Evolutionary conservation across 2,797 vertebrate genomes (phyloP), one percentile per base, ranked within the genome.

Genomic region (Centropyge bicolor): DNA sequence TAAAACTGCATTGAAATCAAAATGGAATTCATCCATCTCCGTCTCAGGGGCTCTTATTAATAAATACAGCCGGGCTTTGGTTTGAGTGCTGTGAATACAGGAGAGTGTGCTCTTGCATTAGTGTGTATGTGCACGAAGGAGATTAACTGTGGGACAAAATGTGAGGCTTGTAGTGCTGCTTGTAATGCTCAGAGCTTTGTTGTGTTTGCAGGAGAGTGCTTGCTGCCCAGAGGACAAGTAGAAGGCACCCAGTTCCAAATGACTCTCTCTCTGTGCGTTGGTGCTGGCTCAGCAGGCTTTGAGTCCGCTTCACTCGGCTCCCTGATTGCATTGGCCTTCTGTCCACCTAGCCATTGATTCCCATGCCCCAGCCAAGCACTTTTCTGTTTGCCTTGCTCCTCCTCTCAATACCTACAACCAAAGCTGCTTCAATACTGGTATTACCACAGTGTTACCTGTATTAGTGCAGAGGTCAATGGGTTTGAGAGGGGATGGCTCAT

Each of bases 281-380:
- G 74, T 91, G 94, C 95, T 95, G 94, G 90, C 92, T 95, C 95
- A 95, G 95, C 95, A 95, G 81, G 82, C 88, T 90, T 79, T 8
- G 71, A 91, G 87, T 83, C 81, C 20, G 81, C 90, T 92, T 94
- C 92, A 93, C 92, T 95, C 91, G 59, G 81, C 87, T 88, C 86
- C 82, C 91, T 95, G 95, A 95, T 95, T 95, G 91, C 92, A 95
- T 94, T 81, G 94, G 94, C 88, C 89, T 93, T 93, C 94, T 95
- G 94, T 95, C 95, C 88, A 76, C 87, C 74, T 76, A 69, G 74
- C 85, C 92, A 95, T 95, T 92, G 95, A 95, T 95, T 93, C 93
- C 85, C 76, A 57, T 70, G 86, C 76, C 73, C 88, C 83, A 89
- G 87, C 86, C 88, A 83, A 91, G 93, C 90, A 88, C 83, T 92